Percentiles rank a stretch among this genome's conserved stretches.
Evolutionary conservation across 2,888 invertebrate species (phyloP).

Genomic region (Drosophila leonis): DNA sequence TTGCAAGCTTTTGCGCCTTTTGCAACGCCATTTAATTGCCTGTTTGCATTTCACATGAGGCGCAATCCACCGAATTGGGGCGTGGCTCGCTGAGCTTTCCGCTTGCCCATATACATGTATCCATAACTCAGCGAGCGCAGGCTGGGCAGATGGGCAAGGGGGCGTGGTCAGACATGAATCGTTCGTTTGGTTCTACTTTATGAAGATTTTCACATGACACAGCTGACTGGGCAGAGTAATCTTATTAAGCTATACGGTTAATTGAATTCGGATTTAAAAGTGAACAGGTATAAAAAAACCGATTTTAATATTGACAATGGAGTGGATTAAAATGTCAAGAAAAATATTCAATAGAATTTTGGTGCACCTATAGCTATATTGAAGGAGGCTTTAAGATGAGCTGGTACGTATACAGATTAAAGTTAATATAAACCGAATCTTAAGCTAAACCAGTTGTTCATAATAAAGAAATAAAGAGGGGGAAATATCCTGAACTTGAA

Average conservation of each 20-base stretch:
- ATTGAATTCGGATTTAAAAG: neutral
- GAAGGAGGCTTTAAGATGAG: no score
- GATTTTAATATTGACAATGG: neutral
- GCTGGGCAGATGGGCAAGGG: constrained; percentile 6
- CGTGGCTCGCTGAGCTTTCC: constrained; percentile 29
- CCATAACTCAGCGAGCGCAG: constrained; percentile 19
- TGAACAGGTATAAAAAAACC: neutral
- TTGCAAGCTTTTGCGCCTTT: constrained; percentile 62
- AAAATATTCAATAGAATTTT: no score
- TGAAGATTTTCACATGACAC: neutral
- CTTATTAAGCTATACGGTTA: neutral
- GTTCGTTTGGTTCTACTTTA: neutral
- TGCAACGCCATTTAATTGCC: constrained; percentile 81
- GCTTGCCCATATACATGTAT: constrained; percentile 19
- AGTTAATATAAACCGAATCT: no score
- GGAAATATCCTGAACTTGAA: no score
- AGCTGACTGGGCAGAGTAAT: neutral
- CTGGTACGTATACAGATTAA: no score
- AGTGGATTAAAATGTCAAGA: neutral
- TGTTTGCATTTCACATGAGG: constrained; percentile 79
- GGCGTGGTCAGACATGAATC: constrained; percentile 13
- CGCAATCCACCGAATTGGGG: constrained; percentile 40
- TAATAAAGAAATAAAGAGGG: no score
- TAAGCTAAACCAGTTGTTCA: no score
- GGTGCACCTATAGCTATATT: no score